These are phyloP conservation scores for Riparia riparia DNA, from an alignment of 2,113 vertebrate species.

Conservation along the genomic window DNA sequence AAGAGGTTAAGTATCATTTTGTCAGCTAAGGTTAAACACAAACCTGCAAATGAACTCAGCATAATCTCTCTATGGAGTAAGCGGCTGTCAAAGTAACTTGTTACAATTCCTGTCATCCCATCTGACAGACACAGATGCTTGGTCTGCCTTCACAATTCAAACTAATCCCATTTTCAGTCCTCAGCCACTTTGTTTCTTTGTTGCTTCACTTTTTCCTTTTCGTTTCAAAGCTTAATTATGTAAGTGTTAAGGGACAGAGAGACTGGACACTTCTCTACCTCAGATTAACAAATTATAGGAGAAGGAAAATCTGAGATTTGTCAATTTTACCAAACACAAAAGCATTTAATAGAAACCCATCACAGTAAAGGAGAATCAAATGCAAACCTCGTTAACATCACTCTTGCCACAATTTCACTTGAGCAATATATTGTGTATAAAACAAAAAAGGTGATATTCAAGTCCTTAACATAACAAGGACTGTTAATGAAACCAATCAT, in stretches of 20 bases:
- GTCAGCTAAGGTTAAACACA: conserved; percentile 77
- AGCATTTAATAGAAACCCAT: not conserved
- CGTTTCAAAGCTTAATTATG: conserved; percentile 75
- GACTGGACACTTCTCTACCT: conserved; percentile 56
- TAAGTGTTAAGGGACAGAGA: conserved; percentile 60
- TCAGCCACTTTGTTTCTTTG: conserved; percentile 72
- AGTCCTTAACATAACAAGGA: not conserved
- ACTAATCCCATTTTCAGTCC: conserved; percentile 83
- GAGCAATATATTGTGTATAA: not conserved
- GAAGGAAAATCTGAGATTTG: conserved; percentile 32
- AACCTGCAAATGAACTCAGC: conserved; percentile 78
- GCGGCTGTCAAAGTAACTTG: conserved; percentile 85
- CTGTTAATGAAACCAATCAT: not conserved
- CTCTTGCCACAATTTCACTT: not conserved
- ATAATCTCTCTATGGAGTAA: conserved; percentile 79
- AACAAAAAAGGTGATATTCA: not conserved
- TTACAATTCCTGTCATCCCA: conserved; percentile 82
- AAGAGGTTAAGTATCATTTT: conserved; percentile 81
- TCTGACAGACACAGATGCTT: conserved; percentile 81
- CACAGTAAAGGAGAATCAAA: not conserved
- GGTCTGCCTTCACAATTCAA: conserved; percentile 77
- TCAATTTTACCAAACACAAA: not conserved
- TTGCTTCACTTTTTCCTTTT: conserved; percentile 74
- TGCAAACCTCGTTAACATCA: not conserved
- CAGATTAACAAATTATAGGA: conserved; percentile 58